Evolutionary conservation across 2,113 vertebrate species (phyloP).

Genomic region (Phaethornis superciliosus): DNA sequence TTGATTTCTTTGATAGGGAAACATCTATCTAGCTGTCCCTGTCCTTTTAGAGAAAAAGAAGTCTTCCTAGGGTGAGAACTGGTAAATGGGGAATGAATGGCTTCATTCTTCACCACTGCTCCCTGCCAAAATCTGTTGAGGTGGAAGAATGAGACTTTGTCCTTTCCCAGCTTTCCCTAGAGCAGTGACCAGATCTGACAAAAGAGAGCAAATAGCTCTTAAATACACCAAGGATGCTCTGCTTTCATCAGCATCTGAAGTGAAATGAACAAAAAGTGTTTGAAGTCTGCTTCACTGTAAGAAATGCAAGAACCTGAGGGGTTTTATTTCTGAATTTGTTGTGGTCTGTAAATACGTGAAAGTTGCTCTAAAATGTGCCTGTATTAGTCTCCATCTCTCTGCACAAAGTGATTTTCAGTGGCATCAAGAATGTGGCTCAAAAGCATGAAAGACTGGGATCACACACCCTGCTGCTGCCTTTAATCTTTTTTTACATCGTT

Average conservation of each 20-base stretch:
- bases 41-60: neutral
- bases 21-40: neutral
- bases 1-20: conserved; percentile 4
- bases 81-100: conserved; percentile 17
- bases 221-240: neutral
- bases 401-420: neutral
- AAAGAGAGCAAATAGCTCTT: conserved; percentile 41
- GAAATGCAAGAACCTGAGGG: neutral
- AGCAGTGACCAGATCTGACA: conserved; percentile 28
- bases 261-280: neutral
- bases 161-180: conserved; percentile 19
- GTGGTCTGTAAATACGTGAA: neutral
- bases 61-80: neutral
- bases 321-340: neutral
- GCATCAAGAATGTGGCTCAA: neutral
- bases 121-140: conserved; percentile 35
- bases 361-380: neutral
- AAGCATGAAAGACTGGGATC: neutral
- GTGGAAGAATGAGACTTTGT: conserved; percentile 26
- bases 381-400: neutral
- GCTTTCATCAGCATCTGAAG: conserved; percentile 40
- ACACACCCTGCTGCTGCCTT: neutral
- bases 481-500: neutral
- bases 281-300: neutral
- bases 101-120: conserved; percentile 33